These are phyloP conservation scores for Stegastes partitus DNA, from an alignment of 2,113 vertebrate genomes.

Conservation along the genomic window DNA sequence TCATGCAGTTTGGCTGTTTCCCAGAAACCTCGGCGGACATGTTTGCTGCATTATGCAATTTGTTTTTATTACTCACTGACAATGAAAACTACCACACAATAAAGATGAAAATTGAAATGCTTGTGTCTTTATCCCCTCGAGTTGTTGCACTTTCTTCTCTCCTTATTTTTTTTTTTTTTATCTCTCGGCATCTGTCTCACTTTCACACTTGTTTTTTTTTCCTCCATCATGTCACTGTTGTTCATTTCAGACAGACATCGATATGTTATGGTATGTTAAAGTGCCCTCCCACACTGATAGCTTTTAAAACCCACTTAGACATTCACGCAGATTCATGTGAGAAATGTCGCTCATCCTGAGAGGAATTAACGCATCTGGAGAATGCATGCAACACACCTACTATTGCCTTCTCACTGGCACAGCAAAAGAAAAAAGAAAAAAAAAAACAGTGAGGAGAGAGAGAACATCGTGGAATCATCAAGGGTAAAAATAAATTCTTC, in stretches of 20 bases:
- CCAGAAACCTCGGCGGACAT: conserved; percentile 42
- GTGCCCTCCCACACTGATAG: conserved; percentile 24
- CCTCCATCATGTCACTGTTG: conserved; percentile 3
- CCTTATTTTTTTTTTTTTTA: background rate
- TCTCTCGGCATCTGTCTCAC: background rate
- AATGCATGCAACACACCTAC: background rate
- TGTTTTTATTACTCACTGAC: conserved; percentile 43
- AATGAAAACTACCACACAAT: conserved; percentile 24
- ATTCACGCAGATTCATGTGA: conserved; percentile 13
- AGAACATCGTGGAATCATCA: too few relatives aligned
- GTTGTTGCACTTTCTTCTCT: background rate
- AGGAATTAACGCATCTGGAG: conserved; percentile 1
- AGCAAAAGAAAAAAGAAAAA: conserved; percentile 4
- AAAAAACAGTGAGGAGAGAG: background rate
- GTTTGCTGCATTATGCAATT: conserved; percentile 47
- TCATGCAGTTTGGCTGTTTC: conserved; percentile 31
- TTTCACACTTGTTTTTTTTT: conserved; percentile 14
- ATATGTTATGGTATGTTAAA: conserved; percentile 15
- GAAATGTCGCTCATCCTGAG: background rate
- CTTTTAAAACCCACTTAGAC: conserved; percentile 40
- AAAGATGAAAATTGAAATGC: conserved; percentile 42
- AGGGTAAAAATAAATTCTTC: too few relatives aligned
- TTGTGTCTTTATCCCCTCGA: conserved; percentile 11
- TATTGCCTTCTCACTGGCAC: background rate
- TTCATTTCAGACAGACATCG: conserved; percentile 22